Evolutionary conservation across 1,140 invertebrate species (phyloP).

Genomic region (Marisa cornuarietis): DNA sequence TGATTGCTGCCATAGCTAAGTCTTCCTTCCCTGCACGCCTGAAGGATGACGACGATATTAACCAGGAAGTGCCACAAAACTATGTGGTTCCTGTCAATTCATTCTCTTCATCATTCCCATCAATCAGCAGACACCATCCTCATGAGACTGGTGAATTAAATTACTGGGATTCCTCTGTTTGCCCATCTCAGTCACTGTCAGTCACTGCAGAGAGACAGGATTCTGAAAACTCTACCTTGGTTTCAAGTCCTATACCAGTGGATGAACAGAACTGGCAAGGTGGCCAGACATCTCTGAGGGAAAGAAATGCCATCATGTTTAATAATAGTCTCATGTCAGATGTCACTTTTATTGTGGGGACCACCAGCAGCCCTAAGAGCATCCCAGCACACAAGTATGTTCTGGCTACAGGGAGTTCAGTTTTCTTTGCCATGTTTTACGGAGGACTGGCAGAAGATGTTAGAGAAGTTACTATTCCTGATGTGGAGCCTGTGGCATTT

Average conservation of each 20-base stretch:
- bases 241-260: conserved; percentile 64
- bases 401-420: conserved; percentile 81
- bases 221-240: too few relatives aligned
- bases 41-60: conserved; percentile 58
- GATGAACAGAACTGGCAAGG: conserved; percentile 75
- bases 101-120: background rate
- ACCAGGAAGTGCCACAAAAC: conserved; percentile 63
- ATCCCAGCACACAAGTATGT: conserved; percentile 89
- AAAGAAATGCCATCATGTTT: conserved; percentile 81
- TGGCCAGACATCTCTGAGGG: conserved; percentile 76
- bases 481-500: conserved; percentile 81
- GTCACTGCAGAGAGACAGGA: conserved; percentile 31
- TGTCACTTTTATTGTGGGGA: conserved; percentile 81
- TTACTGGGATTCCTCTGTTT: conserved; percentile 15
- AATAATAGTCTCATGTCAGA: conserved; percentile 84
- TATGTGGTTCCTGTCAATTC: conserved; percentile 28
- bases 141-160: background rate
- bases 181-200: conserved; percentile 33
- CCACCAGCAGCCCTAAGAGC: conserved; percentile 65
- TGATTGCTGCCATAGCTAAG: conserved; percentile 28
- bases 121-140: conserved; percentile 3
- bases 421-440: conserved; percentile 90
- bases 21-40: conserved; percentile 33
- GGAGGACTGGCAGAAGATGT: conserved; percentile 75
- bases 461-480: conserved; percentile 81